Conservation (phyloP, 1,140 invertebrate species). For the Leguminivora glycinivorella region DNA sequence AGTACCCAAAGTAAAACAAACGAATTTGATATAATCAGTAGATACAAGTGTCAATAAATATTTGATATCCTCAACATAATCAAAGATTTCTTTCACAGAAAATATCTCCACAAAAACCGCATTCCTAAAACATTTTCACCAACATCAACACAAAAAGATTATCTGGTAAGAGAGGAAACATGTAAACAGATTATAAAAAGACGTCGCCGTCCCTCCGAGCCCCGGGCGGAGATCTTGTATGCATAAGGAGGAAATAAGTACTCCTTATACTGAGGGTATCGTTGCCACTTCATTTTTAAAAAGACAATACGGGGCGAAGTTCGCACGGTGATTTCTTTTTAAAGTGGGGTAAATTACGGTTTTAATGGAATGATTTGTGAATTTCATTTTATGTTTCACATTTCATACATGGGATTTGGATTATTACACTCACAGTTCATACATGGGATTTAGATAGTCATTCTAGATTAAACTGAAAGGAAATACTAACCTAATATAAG, state of each 20-base stretch:
- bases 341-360: not conserved
- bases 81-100: not conserved
- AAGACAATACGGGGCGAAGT: constrained; percentile 8
- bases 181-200: constrained; percentile 74
- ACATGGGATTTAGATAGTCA: no score
- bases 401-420: no score
- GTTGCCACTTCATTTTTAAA: constrained; percentile 29
- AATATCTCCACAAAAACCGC: constrained; percentile 18
- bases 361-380: not conserved
- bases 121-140: constrained; percentile 20
- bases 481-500: no score
- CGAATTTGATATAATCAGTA: no score
- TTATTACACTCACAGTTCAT: no score
- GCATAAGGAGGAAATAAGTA: constrained; percentile 40
- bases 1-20: no score
- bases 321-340: not conserved
- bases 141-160: constrained; percentile 53
- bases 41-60: no score
- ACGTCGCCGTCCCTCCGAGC: constrained; percentile 47
- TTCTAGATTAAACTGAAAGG: no score
- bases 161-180: constrained; percentile 54
- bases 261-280: constrained; percentile 21
- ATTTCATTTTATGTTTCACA: not conserved
- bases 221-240: constrained; percentile 42
- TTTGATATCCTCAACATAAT: no score